Evolutionary conservation across 1,140 invertebrate genomes (phyloP).

Genomic region (Onthophagus taurus): DNA sequence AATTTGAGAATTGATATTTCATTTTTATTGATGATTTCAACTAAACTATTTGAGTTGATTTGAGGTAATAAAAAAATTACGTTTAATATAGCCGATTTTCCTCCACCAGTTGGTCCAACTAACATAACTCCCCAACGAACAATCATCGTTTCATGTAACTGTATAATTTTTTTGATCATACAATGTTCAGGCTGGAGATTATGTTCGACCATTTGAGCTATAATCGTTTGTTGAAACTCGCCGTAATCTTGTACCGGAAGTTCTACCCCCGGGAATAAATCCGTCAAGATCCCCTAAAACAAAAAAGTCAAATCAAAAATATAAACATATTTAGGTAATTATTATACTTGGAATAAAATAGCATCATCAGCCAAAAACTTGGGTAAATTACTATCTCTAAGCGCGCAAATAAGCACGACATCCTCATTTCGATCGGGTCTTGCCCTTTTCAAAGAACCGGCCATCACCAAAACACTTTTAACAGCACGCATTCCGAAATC

Average conservation of each 20-base stretch:
- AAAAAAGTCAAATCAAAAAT: neutral
- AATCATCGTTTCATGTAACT: constrained; percentile 85
- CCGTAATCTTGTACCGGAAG: constrained; percentile 73
- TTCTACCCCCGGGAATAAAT: constrained; percentile 78
- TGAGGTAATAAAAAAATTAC: constrained; percentile 36
- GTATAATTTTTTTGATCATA: constrained; percentile 68
- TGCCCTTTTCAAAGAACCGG: constrained; percentile 75
- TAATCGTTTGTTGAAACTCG: constrained; percentile 52
- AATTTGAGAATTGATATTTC: too few species aligned
- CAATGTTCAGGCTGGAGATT: constrained; percentile 52
- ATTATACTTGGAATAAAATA: constrained; percentile 53
- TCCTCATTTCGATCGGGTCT: constrained; percentile 75
- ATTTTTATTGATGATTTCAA: too few species aligned
- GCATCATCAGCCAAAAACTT: constrained; percentile 85
- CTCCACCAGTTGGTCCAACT: constrained; percentile 79
- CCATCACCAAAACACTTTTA: constrained; percentile 69
- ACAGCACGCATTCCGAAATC: constrained; percentile 84
- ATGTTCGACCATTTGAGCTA: constrained; percentile 41
- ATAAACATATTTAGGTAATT: neutral
- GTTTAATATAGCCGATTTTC: constrained; percentile 63
- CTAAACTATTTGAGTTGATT: too few species aligned
- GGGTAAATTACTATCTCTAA: constrained; percentile 85
- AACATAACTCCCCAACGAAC: constrained; percentile 91
- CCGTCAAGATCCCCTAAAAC: constrained; percentile 69
- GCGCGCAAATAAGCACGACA: constrained; percentile 67